Conservation (phyloP, 2,888 invertebrate genomes). For the Amorpha juglandis region DNA sequence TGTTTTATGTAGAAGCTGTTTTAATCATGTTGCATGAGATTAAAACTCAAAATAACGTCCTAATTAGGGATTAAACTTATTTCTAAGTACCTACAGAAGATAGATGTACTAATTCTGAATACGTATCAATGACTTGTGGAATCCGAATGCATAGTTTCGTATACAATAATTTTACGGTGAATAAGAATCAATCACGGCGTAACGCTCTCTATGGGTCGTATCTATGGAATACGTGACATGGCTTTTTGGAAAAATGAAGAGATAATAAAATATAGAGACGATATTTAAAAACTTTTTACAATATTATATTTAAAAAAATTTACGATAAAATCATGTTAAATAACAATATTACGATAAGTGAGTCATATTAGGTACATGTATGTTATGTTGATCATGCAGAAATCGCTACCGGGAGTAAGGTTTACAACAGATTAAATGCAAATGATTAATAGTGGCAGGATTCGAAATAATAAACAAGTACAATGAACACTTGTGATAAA, state of each 20-base stretch:
- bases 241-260: too few species aligned
- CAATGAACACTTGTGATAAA: slow-evolving; percentile 18
- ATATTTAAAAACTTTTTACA: too few species aligned
- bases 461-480: slow-evolving; percentile 11
- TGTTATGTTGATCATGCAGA: slow-evolving; percentile 1
- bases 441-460: slow-evolving; percentile 18
- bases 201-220: neutral
- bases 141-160: slow-evolving; percentile 8
- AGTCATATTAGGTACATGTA: neutral
- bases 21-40: too few species aligned
- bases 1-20: too few species aligned
- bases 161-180: neutral
- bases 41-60: too few species aligned
- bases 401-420: slow-evolving; percentile 5
- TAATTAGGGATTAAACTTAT: neutral
- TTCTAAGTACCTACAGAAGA: too few species aligned
- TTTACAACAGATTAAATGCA: neutral
- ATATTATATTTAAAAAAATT: too few species aligned
- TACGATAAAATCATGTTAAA: too few species aligned
- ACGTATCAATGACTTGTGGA: neutral
- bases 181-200: neutral
- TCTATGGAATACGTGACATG: too few species aligned
- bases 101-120: neutral
- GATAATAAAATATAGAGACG: too few species aligned
- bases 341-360: neutral